phyloP scores from a whole-genome alignment of 2,888 invertebrate species.

The Tromatobia lineatoria region DNA sequence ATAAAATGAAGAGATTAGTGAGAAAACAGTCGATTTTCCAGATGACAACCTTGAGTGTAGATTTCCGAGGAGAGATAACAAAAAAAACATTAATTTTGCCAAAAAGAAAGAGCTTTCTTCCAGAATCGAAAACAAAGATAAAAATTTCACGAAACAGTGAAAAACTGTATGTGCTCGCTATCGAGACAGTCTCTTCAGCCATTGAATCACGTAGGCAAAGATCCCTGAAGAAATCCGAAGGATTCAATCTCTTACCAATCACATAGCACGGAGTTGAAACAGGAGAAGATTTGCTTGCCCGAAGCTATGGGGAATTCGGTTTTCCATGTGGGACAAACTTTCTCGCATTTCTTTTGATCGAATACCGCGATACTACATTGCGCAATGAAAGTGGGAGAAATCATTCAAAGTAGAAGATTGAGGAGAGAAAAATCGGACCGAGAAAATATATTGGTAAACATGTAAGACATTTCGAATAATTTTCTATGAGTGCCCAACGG shows the following conservation, averaged over 20 bases:
- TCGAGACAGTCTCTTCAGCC: conserved; percentile 14
- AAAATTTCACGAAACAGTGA: neutral
- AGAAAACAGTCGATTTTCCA: too few species aligned
- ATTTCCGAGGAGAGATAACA: too few species aligned
- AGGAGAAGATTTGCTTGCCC: conserved; percentile 18
- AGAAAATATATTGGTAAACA: neutral
- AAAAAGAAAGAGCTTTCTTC: too few species aligned
- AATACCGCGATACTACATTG: neutral
- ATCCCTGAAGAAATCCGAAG: conserved; percentile 37
- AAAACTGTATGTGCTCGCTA: neutral
- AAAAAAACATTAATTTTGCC: too few species aligned
- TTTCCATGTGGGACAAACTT: conserved; percentile 23
- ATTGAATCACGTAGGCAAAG: conserved; percentile 5
- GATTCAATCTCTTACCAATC: conserved; percentile 56
- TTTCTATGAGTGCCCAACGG: too few species aligned
- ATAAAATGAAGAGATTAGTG: too few species aligned
- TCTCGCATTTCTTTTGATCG: neutral
- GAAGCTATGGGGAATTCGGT: conserved; percentile 27
- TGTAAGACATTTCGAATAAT: too few species aligned
- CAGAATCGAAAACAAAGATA: neutral
- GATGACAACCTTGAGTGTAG: too few species aligned
- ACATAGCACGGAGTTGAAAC: conserved; percentile 45
- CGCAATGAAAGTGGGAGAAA: neutral
- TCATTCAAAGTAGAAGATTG: neutral
- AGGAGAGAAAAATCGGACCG: neutral